These are phyloP conservation scores for Drosophila eohydei DNA, from an alignment of 2,888 invertebrate genomes.

Conservation along the genomic window DNA sequence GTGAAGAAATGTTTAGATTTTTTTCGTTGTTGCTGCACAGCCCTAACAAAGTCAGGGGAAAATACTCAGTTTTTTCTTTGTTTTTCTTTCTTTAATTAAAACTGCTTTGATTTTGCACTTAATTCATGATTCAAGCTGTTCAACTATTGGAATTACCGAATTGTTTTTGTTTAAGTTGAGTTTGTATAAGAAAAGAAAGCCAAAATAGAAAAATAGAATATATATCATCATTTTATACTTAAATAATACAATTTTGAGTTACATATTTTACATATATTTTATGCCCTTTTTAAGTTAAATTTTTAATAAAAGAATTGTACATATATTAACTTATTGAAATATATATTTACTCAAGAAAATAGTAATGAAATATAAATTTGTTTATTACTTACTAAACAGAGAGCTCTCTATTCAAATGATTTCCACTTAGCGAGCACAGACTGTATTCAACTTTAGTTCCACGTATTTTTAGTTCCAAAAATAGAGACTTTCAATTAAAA, in stretches of 20 bases:
- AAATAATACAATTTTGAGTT: no score
- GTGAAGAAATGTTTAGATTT: constrained; percentile 2
- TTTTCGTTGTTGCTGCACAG: not conserved
- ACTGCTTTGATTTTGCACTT: not conserved
- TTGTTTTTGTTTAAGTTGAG: not conserved
- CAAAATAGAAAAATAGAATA: not conserved
- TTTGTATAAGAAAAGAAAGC: not conserved
- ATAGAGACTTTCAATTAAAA: constrained; percentile 12
- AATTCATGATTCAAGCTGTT: not conserved
- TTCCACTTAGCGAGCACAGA: not conserved
- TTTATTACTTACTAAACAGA: not conserved
- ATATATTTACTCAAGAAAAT: not conserved
- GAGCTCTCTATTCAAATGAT: not conserved
- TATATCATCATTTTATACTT: no score
- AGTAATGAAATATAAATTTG: not conserved
- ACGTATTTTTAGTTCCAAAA: constrained; percentile 2
- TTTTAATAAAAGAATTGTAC: no score
- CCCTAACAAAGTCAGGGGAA: not conserved
- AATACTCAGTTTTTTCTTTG: not conserved
- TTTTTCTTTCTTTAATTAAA: not conserved
- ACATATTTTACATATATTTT: no score
- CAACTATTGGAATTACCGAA: not conserved
- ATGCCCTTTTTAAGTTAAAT: no score
- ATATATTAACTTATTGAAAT: not conserved
- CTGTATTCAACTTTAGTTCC: not conserved